phyloP scores from a whole-genome alignment of 2,888 invertebrate species.

The Anarsia innoxiella region DNA sequence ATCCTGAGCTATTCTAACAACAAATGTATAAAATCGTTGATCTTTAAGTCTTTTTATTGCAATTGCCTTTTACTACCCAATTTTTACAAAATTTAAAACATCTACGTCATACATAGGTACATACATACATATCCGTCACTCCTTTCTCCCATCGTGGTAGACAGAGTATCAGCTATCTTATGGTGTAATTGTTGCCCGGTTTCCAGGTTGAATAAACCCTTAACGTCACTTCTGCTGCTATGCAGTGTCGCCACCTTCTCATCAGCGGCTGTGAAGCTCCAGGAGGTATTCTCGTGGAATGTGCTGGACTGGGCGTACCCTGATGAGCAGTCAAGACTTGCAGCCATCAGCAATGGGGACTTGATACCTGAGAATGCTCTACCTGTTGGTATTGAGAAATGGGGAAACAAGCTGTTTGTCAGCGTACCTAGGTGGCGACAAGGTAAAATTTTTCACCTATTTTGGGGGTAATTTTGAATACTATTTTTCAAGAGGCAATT shows the following conservation, averaged over 20 bases:
- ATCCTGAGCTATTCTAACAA: no score
- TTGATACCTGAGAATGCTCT: constrained; percentile 85
- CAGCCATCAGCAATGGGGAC: constrained; percentile 78
- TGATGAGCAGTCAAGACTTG: constrained; percentile 73
- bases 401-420: constrained; percentile 87
- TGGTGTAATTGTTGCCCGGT: no score
- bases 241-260: constrained; percentile 39
- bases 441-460: constrained; percentile 78
- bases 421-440: constrained; percentile 87
- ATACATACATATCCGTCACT: no score
- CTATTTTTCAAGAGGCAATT: no score
- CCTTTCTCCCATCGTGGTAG: no score
- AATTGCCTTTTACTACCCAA: no score
- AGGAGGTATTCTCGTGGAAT: constrained; percentile 85
- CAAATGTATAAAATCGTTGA: no score
- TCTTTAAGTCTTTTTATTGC: no score
- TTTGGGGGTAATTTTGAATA: no score
- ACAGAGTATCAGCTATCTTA: no score
- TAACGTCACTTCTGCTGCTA: constrained; percentile 30
- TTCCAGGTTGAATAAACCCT: constrained; percentile 26
- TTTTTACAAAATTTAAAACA: no score
- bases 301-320: constrained; percentile 85
- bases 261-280: constrained; percentile 70
- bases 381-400: constrained; percentile 88
- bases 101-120: not conserved